Percentiles rank a stretch among this genome's conserved stretches.
Conservation (phyloP, 1,140 invertebrate genomes). For the Calycopis cecrops region DNA sequence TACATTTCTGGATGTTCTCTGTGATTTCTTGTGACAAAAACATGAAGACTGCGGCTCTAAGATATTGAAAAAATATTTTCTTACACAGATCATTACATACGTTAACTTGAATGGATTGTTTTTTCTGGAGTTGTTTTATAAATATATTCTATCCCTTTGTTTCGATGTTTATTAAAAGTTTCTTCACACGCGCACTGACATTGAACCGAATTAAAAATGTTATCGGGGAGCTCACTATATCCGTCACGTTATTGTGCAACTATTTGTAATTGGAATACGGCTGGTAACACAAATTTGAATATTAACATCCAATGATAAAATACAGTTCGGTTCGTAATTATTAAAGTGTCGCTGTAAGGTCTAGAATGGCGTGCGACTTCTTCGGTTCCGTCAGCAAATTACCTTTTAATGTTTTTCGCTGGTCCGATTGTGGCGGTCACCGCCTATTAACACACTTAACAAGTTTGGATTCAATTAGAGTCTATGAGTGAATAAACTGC, state of each 20-base stretch:
- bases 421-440: conserved; percentile 39
- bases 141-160: conserved; percentile 9
- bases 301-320: not conserved
- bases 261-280: conserved; percentile 15
- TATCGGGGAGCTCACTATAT: conserved; percentile 54
- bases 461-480: conserved; percentile 50
- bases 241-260: conserved; percentile 53
- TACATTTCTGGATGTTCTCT: too few relatives aligned
- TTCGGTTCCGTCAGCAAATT: conserved; percentile 47
- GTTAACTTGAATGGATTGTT: too few relatives aligned
- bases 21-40: too few relatives aligned
- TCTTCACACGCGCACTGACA: conserved; percentile 59
- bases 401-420: conserved; percentile 53
- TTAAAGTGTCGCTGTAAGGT: not conserved
- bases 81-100: too few relatives aligned
- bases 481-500: conserved; percentile 29
- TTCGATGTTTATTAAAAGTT: conserved; percentile 36
- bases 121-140: too few relatives aligned
- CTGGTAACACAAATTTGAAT: conserved; percentile 1
- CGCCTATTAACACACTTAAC: conserved; percentile 60
- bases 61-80: too few relatives aligned
- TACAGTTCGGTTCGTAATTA: not conserved
- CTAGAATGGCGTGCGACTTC: not conserved
- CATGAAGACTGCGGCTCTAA: too few relatives aligned
- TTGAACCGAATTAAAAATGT: conserved; percentile 63